Percentiles rank a stretch among this genome's conserved stretches.
These are phyloP conservation scores for Urophycis tenuis DNA, from an alignment of 2,797 vertebrate genomes.

Conservation along the genomic window DNA sequence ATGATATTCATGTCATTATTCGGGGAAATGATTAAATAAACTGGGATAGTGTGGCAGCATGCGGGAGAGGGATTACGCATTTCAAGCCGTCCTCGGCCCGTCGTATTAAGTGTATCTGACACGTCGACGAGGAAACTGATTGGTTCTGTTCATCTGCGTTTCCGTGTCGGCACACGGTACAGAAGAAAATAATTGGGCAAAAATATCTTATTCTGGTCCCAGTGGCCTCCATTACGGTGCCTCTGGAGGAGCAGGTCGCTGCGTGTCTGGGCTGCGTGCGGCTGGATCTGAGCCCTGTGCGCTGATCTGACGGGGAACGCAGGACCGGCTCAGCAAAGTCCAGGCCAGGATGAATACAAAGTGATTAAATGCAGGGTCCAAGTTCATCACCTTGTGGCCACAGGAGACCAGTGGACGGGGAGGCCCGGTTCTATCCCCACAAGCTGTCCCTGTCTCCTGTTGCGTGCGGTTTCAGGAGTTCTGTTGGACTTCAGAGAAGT, in stretches of 20 bases:
- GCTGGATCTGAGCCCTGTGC: neutral
- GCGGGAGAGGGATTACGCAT: conserved; percentile 52
- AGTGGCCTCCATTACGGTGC: conserved; percentile 19
- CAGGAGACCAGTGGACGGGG: neutral
- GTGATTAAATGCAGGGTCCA: neutral
- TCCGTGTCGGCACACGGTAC: conserved; percentile 30
- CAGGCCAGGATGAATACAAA: neutral
- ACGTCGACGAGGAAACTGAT: conserved; percentile 59
- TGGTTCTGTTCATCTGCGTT: conserved; percentile 57
- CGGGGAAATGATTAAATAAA: conserved; percentile 51
- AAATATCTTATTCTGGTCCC: conserved; percentile 36
- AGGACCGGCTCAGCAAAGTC: neutral
- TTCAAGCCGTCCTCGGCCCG: conserved; percentile 47
- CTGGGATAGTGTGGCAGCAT: conserved; percentile 18
- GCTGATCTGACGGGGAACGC: neutral
- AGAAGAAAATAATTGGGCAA: conserved; percentile 41
- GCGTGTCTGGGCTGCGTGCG: neutral
- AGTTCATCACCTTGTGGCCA: neutral
- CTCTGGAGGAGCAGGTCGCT: conserved; percentile 22
- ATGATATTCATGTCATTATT: conserved; percentile 55
- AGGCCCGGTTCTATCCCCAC: neutral
- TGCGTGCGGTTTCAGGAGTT: neutral
- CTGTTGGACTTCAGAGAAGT: no score
- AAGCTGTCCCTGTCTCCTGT: neutral
- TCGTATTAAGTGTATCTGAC: conserved; percentile 52